Conservation (phyloP, 2,797 vertebrate species). For the Schizothorax lantsangensis region DNA sequence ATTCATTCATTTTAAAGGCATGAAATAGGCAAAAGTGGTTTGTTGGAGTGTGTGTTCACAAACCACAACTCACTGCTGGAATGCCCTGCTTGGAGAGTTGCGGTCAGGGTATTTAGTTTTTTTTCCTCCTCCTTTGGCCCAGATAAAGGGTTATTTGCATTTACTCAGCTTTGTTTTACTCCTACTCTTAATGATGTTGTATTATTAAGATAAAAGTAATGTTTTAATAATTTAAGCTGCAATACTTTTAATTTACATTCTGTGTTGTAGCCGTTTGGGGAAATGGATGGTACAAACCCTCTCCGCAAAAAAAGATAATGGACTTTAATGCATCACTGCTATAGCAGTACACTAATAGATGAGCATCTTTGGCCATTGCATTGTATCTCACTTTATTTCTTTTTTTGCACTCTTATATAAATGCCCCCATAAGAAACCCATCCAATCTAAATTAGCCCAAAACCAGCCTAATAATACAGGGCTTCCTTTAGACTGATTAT, state of each 20-base stretch:
- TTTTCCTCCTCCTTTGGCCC: neutral
- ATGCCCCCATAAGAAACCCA: neutral
- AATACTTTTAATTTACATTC: neutral
- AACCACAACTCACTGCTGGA: constrained; percentile 46
- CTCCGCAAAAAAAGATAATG: neutral
- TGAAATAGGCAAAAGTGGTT: constrained; percentile 44
- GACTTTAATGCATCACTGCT: neutral
- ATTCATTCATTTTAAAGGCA: constrained; percentile 43
- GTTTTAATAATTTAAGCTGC: neutral
- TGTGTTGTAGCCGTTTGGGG: neutral
- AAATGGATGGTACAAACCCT: neutral
- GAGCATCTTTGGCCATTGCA: neutral
- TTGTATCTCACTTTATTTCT: neutral
- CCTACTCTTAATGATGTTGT: neutral
- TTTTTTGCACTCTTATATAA: neutral
- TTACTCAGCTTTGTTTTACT: neutral
- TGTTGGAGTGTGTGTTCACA: constrained; percentile 37
- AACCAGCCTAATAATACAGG: neutral
- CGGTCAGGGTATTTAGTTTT: constrained; percentile 16
- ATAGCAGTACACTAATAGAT: neutral
- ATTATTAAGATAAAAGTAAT: neutral
- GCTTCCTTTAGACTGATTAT: neutral
- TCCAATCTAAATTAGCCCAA: neutral
- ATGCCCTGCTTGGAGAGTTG: constrained; percentile 47
- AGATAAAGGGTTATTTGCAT: constrained; percentile 6